Base-by-base conservation (phyloP, 1,140 invertebrate genomes). In the Whitmania pigra region DNA sequence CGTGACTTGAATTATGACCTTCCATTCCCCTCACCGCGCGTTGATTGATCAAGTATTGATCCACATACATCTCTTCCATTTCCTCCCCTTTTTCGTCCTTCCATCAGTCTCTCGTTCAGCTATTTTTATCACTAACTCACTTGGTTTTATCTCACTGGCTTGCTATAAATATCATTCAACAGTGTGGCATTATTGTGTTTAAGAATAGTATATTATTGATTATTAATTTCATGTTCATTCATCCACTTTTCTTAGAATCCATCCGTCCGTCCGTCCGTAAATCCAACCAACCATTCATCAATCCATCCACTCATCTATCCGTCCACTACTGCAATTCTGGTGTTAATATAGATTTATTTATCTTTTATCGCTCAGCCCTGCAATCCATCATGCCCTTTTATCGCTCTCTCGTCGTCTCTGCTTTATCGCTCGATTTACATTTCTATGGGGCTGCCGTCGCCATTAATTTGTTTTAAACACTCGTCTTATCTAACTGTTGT, bases 401-500 rank as follows among this genome's bases (percentile, higher is more conserved):
- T 63, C 57, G 29, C 29, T 63, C 57, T 25, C 29, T 63, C 57
- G 29, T 63, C 43, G 43, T 49, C 43, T 49, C 43, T 49, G 43
- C 43, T 49, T 49, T 49, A 49, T 49, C 43, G 43, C 43, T 49
- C 43, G 43, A 49, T 49, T 49, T 49, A 49, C 43, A 49, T 49
- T 49, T 49, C 43, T 49, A 49, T 49, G 43, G 43, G 43, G 43
- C 13, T 49, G 43, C 43, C 9, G 43, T 49, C 43, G 43, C 11
- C 57, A 63, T 63, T 63, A 22, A 63, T 63, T 63, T 31, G 29
- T 63, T 63, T 63, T 31, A 63, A 25, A 25, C 57, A 63, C 29
- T 63, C 57, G 29, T 63, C 43, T 49, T 49, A 49, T 49, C 43
- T 49, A 49, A 49, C 43, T 49, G 43, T 49, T 49, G 43, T 49